A percentile compares a stretch with the other conserved stretches of the same genome.
Evolutionary conservation across 2,888 invertebrate species (phyloP).

Genomic region (Lissocephala sabroskyi): DNA sequence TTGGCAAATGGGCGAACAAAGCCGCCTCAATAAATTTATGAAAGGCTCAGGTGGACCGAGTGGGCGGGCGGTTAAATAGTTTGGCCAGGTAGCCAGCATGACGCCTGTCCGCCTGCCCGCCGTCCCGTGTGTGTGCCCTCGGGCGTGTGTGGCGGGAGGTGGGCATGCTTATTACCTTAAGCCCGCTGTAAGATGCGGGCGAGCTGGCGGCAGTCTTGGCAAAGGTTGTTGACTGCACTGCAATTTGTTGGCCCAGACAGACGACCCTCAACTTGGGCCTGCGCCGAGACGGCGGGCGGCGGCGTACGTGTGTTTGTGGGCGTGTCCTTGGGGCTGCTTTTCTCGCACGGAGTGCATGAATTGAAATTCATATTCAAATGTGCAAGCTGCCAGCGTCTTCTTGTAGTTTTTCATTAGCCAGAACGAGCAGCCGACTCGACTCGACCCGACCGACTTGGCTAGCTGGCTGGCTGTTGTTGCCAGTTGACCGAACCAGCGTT

Average conservation of each 20-base stretch:
- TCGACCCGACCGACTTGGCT: no score
- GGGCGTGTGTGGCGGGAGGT: conserved; percentile 1
- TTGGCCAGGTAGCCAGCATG: neutral
- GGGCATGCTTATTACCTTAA: conserved; percentile 49
- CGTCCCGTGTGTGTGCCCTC: neutral
- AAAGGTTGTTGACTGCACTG: conserved; percentile 59
- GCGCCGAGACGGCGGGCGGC: no score
- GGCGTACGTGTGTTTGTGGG: conserved; percentile 5
- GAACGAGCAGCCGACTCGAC: no score
- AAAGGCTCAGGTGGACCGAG: conserved; percentile 2
- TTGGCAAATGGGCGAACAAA: conserved; percentile 12
- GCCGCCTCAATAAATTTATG: conserved; percentile 9
- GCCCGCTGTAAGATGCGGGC: conserved; percentile 19
- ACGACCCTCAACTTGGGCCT: conserved; percentile 25
- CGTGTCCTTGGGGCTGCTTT: conserved; percentile 27
- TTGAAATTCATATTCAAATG: conserved; percentile 59
- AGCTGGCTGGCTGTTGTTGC: conserved; percentile 19
- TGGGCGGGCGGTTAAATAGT: neutral
- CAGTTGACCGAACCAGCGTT: conserved; percentile 25
- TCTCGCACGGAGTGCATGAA: conserved; percentile 49
- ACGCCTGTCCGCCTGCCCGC: neutral
- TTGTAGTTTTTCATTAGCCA: conserved; percentile 55
- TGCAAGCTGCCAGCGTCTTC: conserved; percentile 15
- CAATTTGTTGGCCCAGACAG: conserved; percentile 40
- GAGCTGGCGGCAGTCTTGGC: conserved; percentile 5